Percentiles rank a stretch among this genome's conserved stretches.
phyloP scores from a whole-genome alignment of 2,797 vertebrate species.

The Psittacula derbiana region DNA sequence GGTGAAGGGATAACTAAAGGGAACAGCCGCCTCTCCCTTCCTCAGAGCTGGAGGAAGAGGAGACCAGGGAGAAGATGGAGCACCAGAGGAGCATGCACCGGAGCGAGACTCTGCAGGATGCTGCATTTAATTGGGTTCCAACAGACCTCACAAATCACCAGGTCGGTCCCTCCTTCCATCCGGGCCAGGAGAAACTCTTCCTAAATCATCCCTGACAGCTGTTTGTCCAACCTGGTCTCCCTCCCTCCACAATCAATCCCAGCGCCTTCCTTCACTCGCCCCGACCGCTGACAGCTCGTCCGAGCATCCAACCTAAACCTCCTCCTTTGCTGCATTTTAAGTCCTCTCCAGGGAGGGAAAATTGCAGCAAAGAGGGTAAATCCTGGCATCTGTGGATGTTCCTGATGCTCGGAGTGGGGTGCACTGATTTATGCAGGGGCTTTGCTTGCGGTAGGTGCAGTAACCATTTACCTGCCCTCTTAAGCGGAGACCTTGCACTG shows the following conservation, averaged over 20 bases:
- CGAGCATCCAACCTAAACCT: not conserved
- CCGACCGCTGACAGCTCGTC: not conserved
- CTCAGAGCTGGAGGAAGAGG: not conserved
- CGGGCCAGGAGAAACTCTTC: not conserved
- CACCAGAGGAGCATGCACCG: accelerated
- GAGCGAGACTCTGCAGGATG: not conserved
- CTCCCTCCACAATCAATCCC: not conserved
- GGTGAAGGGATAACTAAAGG: accelerated
- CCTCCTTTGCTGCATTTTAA: not conserved
- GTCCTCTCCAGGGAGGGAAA: not conserved
- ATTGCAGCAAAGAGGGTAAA: not conserved
- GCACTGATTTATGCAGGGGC: not conserved
- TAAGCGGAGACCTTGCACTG: not conserved
- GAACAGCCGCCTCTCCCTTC: not conserved
- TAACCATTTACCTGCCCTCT: not conserved
- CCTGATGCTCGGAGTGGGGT: not conserved
- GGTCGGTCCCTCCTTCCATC: not conserved
- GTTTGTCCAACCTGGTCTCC: not conserved
- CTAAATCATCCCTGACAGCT: not conserved
- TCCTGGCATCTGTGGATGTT: not conserved
- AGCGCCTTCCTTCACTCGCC: not conserved
- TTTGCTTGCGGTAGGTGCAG: not conserved
- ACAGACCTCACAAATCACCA: not conserved
- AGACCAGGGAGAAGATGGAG: not conserved
- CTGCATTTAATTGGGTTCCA: not conserved